Percentiles rank a stretch among this genome's conserved stretches.
phyloP scores from a whole-genome alignment of 2,797 vertebrate genomes.

The Dryobates pubescens region DNA sequence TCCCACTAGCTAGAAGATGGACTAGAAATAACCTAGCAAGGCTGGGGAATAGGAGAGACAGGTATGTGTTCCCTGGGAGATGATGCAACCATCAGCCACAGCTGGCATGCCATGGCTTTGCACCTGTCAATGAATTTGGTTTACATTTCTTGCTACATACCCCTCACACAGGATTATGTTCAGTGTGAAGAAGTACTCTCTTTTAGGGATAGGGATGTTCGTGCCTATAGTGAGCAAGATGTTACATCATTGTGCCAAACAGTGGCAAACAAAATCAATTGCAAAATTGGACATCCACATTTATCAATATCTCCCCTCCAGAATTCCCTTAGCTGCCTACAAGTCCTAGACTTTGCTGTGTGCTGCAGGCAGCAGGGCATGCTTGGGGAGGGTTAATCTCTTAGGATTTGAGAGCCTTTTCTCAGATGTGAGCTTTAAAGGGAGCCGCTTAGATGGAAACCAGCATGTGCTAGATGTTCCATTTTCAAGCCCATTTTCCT shows the following conservation, averaged over 20 bases:
- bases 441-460: not conserved
- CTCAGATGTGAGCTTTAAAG: not conserved
- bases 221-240: not conserved
- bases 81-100: fast-evolving
- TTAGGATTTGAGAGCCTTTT: not conserved
- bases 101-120: not conserved
- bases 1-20: not conserved
- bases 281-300: not conserved
- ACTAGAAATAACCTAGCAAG: not conserved
- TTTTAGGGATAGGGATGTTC: not conserved
- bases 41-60: not conserved
- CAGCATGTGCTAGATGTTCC: not conserved
- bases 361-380: not conserved
- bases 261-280: not conserved
- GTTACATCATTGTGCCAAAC: not conserved
- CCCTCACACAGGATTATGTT: not conserved
- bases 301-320: not conserved
- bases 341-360: not conserved
- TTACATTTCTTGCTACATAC: not conserved
- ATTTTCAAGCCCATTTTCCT: not conserved
- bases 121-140: not conserved
- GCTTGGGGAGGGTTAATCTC: not conserved
- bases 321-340: not conserved
- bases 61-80: not conserved
- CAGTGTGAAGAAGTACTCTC: not conserved